Percentiles rank a stretch among this genome's conserved stretches.
These are phyloP conservation scores for Aproaerema taeniolella DNA, from an alignment of 2,888 invertebrate genomes.

Conservation along the genomic window DNA sequence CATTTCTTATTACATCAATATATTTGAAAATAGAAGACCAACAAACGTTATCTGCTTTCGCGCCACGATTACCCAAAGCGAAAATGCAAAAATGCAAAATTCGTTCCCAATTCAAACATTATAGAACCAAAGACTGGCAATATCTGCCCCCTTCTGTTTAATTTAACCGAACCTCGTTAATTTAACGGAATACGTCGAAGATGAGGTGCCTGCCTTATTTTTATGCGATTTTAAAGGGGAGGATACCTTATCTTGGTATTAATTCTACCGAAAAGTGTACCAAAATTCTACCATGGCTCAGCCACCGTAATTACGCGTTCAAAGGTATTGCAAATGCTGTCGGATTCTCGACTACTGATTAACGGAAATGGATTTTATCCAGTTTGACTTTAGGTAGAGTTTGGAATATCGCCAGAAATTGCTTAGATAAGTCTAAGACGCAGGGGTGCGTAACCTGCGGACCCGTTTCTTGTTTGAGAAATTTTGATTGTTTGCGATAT, in stretches of 20 bases:
- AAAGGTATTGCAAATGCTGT: slow-evolving; percentile 47
- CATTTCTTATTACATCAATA: too few species aligned
- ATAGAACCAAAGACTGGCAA: too few species aligned
- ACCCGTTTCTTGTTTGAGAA: neutral
- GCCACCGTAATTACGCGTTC: slow-evolving; percentile 69
- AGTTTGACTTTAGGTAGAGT: slow-evolving; percentile 30
- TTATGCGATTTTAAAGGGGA: slow-evolving; percentile 26
- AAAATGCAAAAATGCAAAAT: too few species aligned
- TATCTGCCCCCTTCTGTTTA: neutral
- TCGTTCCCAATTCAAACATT: too few species aligned
- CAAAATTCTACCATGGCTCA: too few species aligned
- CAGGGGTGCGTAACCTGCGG: slow-evolving; percentile 4
- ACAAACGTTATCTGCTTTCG: too few species aligned
- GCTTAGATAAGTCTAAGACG: slow-evolving; percentile 37
- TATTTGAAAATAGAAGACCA: too few species aligned
- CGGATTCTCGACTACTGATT: slow-evolving; percentile 8
- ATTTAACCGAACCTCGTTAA: slow-evolving; percentile 29
- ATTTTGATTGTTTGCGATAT: neutral
- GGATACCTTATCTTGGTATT: slow-evolving; percentile 58
- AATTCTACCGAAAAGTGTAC: slow-evolving; percentile 64
- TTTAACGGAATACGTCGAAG: slow-evolving; percentile 37
- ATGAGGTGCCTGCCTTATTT: slow-evolving; percentile 31
- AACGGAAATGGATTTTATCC: slow-evolving; percentile 32
- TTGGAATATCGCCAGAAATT: slow-evolving; percentile 27
- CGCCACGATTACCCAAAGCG: too few species aligned